Base-by-base conservation (phyloP, 1,140 invertebrate genomes). In the Hycleus cichorii region DNA sequence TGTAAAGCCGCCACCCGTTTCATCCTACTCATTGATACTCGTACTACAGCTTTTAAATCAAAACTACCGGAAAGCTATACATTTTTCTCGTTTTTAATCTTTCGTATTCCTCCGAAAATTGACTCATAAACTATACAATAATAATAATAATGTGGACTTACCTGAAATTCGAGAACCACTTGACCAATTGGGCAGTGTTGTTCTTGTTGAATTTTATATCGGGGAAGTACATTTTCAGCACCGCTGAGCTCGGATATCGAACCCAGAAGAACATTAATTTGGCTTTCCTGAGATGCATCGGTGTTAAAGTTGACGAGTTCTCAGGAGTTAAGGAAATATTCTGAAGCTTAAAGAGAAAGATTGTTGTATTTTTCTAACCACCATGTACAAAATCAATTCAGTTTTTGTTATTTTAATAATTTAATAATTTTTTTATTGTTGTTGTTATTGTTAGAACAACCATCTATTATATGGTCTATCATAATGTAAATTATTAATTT, bases 251-350 rank as follows among this genome's bases (percentile, higher is more conserved):
- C 42, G 97, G 97, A 79, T 99, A 99, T 67, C 97, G 86, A 63
- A 96, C 95, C 89, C 94, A 99, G 88, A 99, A 99, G 88, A 99
- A 99, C 97, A 99, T 99, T 78, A 99, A 83, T 82, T 99, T 99
- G 47, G 97, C 97, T 78, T 99, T 99, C 71, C 97, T 85, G 72
- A 99, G 88, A 83, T 99, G 97, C 93, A 99, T 98, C 69, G 97
- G 97, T 62, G 96, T 99, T 77, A 99, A 81, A 68, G 92, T 95
- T 73, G 91, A 92, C 78, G 89, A 92, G 86, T 93, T 80, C 82
- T 87, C 78, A 75, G 86, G 77, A 84, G 83, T 89, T 81, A 90
- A 89, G 82, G 86, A 83, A 79, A 81, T 76, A 70, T 70, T 67
- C 67, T 69, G 57, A 47, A 60, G 45, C 25, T 39, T 27, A 49